A percentile compares a stretch with the other conserved stretches of the same genome.
phyloP scores from a whole-genome alignment of 2,888 invertebrate species.

The Mesorhabditis belari region DNA sequence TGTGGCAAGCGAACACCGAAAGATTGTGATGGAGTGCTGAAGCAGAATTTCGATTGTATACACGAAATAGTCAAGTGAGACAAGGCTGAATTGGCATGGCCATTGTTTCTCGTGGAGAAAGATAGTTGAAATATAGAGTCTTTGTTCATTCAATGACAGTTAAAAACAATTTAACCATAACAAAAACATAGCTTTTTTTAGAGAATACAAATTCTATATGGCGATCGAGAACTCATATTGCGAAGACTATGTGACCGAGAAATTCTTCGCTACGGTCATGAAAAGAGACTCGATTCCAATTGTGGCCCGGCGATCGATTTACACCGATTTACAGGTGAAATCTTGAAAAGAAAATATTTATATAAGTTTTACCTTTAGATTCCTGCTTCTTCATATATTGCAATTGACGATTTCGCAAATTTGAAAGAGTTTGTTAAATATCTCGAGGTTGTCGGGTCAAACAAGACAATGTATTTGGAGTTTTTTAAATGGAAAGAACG shows the following conservation, averaged over 20 bases:
- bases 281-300: not conserved
- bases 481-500: not conserved
- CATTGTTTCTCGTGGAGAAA: no score
- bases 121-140: no score
- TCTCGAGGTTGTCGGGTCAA: not conserved
- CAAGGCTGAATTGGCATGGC: no score
- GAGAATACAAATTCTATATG: constrained; percentile 26
- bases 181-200: no score
- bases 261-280: constrained; percentile 19
- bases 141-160: no score
- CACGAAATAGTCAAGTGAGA: constrained; percentile 9
- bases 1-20: constrained; percentile 13
- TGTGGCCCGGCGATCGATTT: not conserved
- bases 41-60: constrained; percentile 13
- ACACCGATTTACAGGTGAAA: not conserved
- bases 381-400: not conserved
- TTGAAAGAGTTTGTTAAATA: not conserved
- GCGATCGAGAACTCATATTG: constrained; percentile 27
- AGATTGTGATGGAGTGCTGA: constrained; percentile 12
- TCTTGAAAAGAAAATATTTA: not conserved
- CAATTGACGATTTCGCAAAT: not conserved
- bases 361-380: not conserved
- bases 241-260: constrained; percentile 27
- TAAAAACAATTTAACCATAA: no score
- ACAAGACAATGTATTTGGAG: not conserved